Conservation (phyloP, 2,888 invertebrate genomes). For the Pristionchus japonicus region DNA sequence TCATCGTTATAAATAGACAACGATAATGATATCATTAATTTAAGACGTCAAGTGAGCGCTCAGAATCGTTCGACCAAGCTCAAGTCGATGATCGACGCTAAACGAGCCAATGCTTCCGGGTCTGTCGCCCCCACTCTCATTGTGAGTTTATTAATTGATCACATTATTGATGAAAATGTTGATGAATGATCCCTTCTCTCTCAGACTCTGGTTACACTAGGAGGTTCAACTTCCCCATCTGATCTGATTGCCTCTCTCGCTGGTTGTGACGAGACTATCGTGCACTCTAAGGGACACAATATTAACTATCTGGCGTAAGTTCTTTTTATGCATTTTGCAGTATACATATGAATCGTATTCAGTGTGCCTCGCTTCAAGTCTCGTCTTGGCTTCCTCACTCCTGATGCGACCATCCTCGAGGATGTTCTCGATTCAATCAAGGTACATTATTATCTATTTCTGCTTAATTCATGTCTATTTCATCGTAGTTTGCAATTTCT, state of each 20-base stretch:
- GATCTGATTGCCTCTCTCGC: conserved; percentile 57
- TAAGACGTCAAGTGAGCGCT: conserved; percentile 6
- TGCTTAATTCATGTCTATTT: not conserved
- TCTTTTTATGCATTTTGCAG: conserved; percentile 21
- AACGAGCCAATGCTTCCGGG: conserved; percentile 50
- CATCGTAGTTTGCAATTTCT: no score
- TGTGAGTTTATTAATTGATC: not conserved
- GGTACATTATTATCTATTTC: conserved; percentile 20
- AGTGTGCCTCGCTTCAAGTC: conserved; percentile 70
- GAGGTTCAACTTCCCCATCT: conserved; percentile 53
- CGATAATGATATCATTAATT: not conserved
- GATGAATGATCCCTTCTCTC: not conserved
- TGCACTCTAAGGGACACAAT: conserved; percentile 54
- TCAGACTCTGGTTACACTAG: conserved; percentile 68
- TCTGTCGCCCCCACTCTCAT: conserved; percentile 51
- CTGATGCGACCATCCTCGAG: conserved; percentile 57
- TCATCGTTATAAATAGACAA: no score
- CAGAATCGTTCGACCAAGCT: conserved; percentile 22
- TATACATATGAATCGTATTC: conserved; percentile 38
- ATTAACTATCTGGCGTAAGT: conserved; percentile 61
- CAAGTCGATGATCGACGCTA: conserved; percentile 48
- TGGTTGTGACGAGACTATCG: conserved; percentile 57
- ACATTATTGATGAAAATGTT: not conserved
- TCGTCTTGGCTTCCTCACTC: conserved; percentile 66
- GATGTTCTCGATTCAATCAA: conserved; percentile 67